Base-by-base conservation (phyloP, 2,888 invertebrate genomes). In the Agrotis clavis region DNA sequence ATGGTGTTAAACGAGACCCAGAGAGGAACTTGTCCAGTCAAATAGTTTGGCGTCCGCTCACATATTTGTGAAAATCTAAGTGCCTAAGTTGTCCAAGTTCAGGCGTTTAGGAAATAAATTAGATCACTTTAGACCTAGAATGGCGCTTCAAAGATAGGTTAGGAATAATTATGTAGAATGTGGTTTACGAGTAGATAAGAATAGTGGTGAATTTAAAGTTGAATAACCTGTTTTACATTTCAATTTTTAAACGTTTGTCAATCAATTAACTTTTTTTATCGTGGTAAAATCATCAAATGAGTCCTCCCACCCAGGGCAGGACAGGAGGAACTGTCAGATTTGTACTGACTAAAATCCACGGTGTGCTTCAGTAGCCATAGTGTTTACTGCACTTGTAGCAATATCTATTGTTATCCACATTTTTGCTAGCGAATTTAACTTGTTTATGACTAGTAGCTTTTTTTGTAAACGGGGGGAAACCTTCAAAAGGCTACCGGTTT, bases 11-110 rank as follows among this genome's bases (percentile, higher is more conserved):
- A 67, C 65, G 63, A 48, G 18, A 56, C 18, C 41, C 30, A 74
- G 73, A 63, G 6, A 7, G 35, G 41, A 41, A 41, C 11, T 41
- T 11, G 73, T 60, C n/a, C 13, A 19, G 14, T 68, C 63, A 69
- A 81, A 84, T 79, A 73, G 79, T 79, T 82, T 16, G 16, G 18
- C 59, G 30, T 67, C 59, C 56, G 30, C 9, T 50, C 79, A 72
- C 77, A 78, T 81, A 77, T 74, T 81, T 81, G 73, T 70, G 45
- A 45, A 74, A 84, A 70, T 78, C 79, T 74, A 56, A 57, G 30
- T 64, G 48, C 56, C 56, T 21, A 50, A 72, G 59, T 71, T 57
- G 57, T 21, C n/a, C 14, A 69, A 78, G 19, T 79, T 35, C 1
- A 19, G 7, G 18, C 51, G n/a, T 66, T 71, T 16, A 66, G 65